These are phyloP conservation scores for Malthinus seriepunctatus DNA, from an alignment of 2,888 invertebrate species.

Conservation along the genomic window DNA sequence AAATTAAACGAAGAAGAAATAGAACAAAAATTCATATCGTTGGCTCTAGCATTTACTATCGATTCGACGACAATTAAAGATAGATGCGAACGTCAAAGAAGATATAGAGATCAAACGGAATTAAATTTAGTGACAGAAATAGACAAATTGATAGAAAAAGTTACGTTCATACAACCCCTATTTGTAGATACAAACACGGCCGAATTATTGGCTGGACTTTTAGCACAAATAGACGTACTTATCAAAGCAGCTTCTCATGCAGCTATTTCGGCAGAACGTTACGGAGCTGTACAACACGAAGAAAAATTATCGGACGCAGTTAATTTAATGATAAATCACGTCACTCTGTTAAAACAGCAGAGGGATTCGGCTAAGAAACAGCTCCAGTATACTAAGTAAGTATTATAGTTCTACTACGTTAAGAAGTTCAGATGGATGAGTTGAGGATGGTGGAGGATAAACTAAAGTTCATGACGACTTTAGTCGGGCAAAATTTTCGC, in stretches of 20 bases:
- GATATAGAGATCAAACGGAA: constrained; percentile 63
- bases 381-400: constrained; percentile 61
- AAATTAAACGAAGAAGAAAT: constrained; percentile 50
- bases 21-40: constrained; percentile 60
- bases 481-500: too few relatives aligned
- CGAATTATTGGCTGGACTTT: constrained; percentile 57
- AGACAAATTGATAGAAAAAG: constrained; percentile 52
- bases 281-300: constrained; percentile 64
- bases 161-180: constrained; percentile 52
- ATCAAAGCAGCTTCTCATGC: constrained; percentile 48
- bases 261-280: constrained; percentile 51
- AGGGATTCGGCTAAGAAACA: constrained; percentile 60
- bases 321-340: constrained; percentile 61
- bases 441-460: too few relatives aligned
- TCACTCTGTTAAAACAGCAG: constrained; percentile 61
- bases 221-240: constrained; percentile 55
- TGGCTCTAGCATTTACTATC: constrained; percentile 63
- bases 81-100: constrained; percentile 59
- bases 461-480: too few relatives aligned
- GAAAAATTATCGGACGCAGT: constrained; percentile 60
- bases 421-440: too few relatives aligned
- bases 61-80: constrained; percentile 61
- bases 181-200: constrained; percentile 58
- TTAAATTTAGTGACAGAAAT: constrained; percentile 60
- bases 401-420: constrained; percentile 6